Base-by-base conservation (phyloP, 2,888 invertebrate species). In the Temnothorax rugatulus region DNA sequence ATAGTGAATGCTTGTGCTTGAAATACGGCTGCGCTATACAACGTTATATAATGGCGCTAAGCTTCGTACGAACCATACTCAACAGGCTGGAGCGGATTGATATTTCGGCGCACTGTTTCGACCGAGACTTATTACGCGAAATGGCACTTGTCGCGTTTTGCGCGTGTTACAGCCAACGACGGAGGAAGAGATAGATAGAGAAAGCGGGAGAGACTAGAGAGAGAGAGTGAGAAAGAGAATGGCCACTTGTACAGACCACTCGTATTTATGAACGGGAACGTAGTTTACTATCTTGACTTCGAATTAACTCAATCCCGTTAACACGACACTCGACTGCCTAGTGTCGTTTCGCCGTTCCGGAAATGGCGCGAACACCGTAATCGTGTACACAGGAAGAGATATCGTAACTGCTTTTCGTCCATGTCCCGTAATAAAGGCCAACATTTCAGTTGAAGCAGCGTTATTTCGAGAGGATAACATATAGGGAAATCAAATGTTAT, bases 261-360 rank as follows among this genome's bases (percentile, higher is more conserved):
- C 38, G 79, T 79, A 79, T 71, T 79, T 79, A 79, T 79, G 71
- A 79, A 79, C 79, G 59, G 15, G 47, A 71, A 61, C 79, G 59
- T 79, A 71, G 59, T 71, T 79, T 61, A 79, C 71, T 73, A 18
- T 71, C 79, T 79, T 71, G 71, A 79, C 79, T 79, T 57, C 47
- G 71, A 79, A 79, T 79, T 79, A 79, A 79, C 79, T 61, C 79
- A 71, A 79, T 79, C 71, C 79, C 79, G 79, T 79, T 79, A 79
- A 79, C 71, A 59, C 21, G 25, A 50, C 73, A 18, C 79, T 59
- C 54, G 77, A 38, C 79, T 71, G 47, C 59, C 79, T 79, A 61
- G 71, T 59, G 79, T 73, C 59, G 71, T 76, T 76, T 52, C 25
- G 38, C 11, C 76, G 76, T 64, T 68, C 59, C 71, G 79, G 79